These are phyloP conservation scores for Lacanobia oleracea DNA, from an alignment of 2,888 invertebrate genomes.

Conservation along the genomic window DNA sequence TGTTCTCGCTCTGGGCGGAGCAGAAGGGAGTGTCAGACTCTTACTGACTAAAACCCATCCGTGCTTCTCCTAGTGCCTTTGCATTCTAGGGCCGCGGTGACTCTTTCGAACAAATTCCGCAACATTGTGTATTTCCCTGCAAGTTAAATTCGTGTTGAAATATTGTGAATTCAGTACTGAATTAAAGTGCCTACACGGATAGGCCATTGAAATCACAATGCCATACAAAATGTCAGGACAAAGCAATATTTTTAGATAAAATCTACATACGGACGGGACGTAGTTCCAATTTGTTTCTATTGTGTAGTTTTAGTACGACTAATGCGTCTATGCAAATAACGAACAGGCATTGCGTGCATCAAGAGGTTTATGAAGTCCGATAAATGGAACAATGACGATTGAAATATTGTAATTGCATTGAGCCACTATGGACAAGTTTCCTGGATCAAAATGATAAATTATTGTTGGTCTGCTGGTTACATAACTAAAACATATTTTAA, in stretches of 20 bases:
- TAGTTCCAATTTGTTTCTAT: slow-evolving; percentile 42
- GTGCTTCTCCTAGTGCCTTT: too few species aligned
- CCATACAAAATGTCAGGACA: slow-evolving; percentile 12
- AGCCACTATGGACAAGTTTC: too few species aligned
- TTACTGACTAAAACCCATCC: too few species aligned
- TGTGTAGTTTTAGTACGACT: slow-evolving; percentile 26
- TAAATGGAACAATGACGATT: background rate
- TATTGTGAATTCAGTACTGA: background rate
- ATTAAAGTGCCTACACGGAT: background rate
- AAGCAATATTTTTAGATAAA: slow-evolving; percentile 33
- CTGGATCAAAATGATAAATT: too few species aligned
- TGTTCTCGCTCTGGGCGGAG: too few species aligned
- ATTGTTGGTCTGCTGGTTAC: too few species aligned
- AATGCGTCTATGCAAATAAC: slow-evolving; percentile 10
- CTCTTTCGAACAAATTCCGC: too few species aligned
- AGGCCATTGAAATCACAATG: slow-evolving; percentile 14
- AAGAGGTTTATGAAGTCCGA: background rate
- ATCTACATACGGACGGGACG: slow-evolving; percentile 17
- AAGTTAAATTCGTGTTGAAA: background rate
- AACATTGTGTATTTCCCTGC: background rate
- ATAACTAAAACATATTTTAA: too few species aligned
- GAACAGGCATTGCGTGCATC: background rate
- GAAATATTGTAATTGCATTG: background rate
- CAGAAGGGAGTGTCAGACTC: too few species aligned
- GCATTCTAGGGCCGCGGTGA: too few species aligned